phyloP scores from a whole-genome alignment of 2,113 vertebrate genomes.

The Aptenodytes patagonicus region DNA sequence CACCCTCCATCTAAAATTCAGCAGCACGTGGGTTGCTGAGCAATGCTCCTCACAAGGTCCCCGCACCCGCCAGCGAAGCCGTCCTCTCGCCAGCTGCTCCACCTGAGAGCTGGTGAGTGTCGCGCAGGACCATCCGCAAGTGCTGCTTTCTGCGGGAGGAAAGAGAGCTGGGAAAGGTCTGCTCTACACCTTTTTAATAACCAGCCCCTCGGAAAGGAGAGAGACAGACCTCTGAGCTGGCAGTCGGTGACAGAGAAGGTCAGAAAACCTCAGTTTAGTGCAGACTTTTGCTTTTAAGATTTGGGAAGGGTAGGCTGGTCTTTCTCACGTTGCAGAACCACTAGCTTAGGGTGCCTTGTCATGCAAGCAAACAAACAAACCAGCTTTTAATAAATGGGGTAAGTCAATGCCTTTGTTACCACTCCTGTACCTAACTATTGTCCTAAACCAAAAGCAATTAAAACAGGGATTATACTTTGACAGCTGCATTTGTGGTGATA shows the following conservation, averaged over 20 bases:
- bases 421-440: not conserved
- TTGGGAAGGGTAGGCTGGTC: not conserved
- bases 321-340: not conserved
- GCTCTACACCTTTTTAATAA: conserved; percentile 13
- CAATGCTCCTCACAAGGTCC: conserved; percentile 21
- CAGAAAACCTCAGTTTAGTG: not conserved
- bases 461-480: conserved; percentile 1
- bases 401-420: conserved; percentile 11
- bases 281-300: not conserved
- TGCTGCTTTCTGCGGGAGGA: not conserved
- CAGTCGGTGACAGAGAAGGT: not conserved
- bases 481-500: conserved; percentile 14
- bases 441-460: conserved; percentile 43
- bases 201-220: not conserved
- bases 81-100: not conserved
- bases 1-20: not conserved
- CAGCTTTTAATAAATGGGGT: conserved; percentile 7
- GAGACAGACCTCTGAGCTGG: not conserved
- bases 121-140: not conserved
- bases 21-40: not conserved
- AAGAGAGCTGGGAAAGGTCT: not conserved
- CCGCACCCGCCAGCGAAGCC: not conserved
- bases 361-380: conserved; percentile 31
- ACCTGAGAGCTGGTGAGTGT: not conserved
- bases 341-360: not conserved